Evolutionary conservation across 2,113 vertebrate genomes (phyloP), one percentile per base, ranked within the genome.

Genomic region (Setophaga petechia): DNA sequence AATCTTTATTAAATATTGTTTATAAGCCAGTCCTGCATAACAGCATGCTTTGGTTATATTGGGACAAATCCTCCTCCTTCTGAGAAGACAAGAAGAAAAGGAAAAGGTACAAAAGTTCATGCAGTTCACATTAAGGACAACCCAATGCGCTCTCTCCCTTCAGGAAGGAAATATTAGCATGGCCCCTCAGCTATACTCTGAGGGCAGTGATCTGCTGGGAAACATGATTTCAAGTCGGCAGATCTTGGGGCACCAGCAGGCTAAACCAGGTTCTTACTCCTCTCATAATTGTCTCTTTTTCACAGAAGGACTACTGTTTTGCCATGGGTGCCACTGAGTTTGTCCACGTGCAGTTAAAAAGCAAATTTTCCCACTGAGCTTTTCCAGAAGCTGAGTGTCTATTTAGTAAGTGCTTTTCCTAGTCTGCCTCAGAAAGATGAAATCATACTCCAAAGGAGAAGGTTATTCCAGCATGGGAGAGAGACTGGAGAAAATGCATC

Each of bases 81-180:
- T 89, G 72, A 94, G 92, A 67, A 74, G 93, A 84, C 49, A 78
- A 87, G 87, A 89, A 96, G 92, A 84, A 80, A 88, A 94, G 88
- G 89, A 89, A 93, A 93, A 95, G 85, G 76, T 90, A 92, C 90
- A 92, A 96, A 97, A 95, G 93, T 95, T 96, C 83, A 80, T 15
- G 61, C 79, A 90, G 95, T 95, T 96, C 92, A 94, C 43, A 18
- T 58, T 69, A 89, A 95, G 91, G 95, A 95, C 94, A 97, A 69
- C 52, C 73, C 90, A 90, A 59, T 10, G 18, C 3, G 23, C 28
- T 93, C 65, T 90, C 85, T 90, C 65, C 49, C 79, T 91, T 78
- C 90, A 90, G 87, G 92, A 95, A 93, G 92, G 90, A 95, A 96
- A 88, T 61, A 92, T 86, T 88, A 93, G 65, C 66, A 57, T 71